Evolutionary conservation across 1,140 invertebrate genomes (phyloP).

Genomic region (Littorina saxatilis): DNA sequence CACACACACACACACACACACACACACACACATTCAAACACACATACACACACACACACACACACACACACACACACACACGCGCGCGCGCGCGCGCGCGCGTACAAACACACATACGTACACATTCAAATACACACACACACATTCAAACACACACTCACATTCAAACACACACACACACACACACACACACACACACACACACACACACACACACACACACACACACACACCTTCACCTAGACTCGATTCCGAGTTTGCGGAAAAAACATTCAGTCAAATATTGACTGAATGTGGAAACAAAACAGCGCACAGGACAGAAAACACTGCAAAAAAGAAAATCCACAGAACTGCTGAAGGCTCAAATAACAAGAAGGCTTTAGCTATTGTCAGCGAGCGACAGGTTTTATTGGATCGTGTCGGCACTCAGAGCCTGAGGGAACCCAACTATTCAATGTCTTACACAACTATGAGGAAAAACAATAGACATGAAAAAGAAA

Average conservation of each 20-base stretch:
- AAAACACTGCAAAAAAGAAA: not conserved
- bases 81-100: too few species aligned
- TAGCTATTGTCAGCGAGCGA: not conserved
- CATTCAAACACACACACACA: too few species aligned
- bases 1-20: too few species aligned
- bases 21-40: too few species aligned
- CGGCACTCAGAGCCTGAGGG: not conserved
- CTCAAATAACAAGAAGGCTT: not conserved
- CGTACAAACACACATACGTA: too few species aligned
- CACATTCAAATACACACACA: too few species aligned
- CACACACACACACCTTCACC: not conserved
- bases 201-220: conserved; percentile 2
- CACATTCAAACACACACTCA: too few species aligned
- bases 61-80: too few species aligned
- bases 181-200: conserved; percentile 2
- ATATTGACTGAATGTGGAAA: not conserved
- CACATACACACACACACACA: too few species aligned
- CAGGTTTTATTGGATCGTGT: not conserved
- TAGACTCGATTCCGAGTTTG: not conserved
- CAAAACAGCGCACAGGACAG: not conserved
- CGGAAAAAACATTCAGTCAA: too few species aligned
- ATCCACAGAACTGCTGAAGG: not conserved
- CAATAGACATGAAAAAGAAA: not conserved
- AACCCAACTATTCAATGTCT: not conserved
- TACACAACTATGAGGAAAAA: not conserved